Base-by-base conservation (phyloP, 2,113 vertebrate genomes). In the Tauraco erythrolophus region DNA sequence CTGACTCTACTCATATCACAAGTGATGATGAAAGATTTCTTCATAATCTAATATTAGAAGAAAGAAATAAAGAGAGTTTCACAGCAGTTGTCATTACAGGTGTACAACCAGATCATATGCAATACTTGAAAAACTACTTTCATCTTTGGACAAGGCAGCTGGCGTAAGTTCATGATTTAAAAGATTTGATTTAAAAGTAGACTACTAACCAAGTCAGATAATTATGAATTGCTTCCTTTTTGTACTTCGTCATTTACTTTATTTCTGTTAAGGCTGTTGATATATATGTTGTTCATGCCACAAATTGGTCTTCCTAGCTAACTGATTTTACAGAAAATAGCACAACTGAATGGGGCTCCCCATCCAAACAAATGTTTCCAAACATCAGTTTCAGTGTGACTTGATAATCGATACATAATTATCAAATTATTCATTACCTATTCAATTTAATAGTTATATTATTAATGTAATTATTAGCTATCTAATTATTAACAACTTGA, bases 61-160 rank as follows among this genome's bases (percentile, higher is more conserved):
- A 99, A 93, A 89, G 74, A 37, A 94, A 94, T 45, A 99, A 98
- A 96, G 92, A 98, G 50, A 99, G 98, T 95, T 99, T 99, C 97
- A 99, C 99, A 68, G 98, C 99, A 25, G 99, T 99, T 83, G 92
- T 99, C 56, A 98, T 99, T 82, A 99, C 99, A 74, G 99, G 98
- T 74, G 94, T 99, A 23, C 97, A 97, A 33, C 90, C 97, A 57
- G 97, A 98, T 24, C 99, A 99, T 65, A 95, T 99, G 66, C 92
- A 95, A 41, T 99, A 98, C 90, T 97, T 99, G 94, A 99, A 99
- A 97, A 96, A 98, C 14, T 89, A 98, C 85, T 99, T 98, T 64
- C 58, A 95, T 53, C 96, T 97, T 74, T 99, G 98, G 99, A 99
- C 98, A 88, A 98, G 98, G 92, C 98, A 99, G 84, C 98, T 99